A percentile compares a stretch with the other conserved stretches of the same genome.
These are phyloP conservation scores for Pangasius djambal DNA, from an alignment of 2,797 vertebrate species.

Conservation along the genomic window DNA sequence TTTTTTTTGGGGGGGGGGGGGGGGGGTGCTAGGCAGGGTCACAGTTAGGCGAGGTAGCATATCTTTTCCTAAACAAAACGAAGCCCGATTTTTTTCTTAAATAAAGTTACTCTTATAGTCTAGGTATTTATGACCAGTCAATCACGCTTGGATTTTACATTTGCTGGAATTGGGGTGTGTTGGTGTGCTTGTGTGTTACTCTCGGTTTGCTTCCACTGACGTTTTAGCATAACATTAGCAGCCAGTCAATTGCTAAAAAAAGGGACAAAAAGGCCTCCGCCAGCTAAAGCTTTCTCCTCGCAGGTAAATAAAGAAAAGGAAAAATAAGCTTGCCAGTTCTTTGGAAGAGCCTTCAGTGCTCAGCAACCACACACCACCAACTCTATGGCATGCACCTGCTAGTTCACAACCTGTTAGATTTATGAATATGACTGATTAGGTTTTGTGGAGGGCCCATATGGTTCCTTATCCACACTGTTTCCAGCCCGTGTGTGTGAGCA, in stretches of 20 bases:
- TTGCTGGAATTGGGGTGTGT: neutral
- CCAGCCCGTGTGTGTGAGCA: neutral
- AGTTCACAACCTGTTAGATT: conserved; percentile 7
- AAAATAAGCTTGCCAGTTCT: conserved; percentile 28
- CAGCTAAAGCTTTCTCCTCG: conserved; percentile 22
- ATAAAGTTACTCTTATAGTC: neutral
- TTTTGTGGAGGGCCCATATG: neutral
- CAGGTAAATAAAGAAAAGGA: conserved; percentile 37
- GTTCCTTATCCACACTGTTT: conserved; percentile 7
- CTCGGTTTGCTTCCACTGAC: conserved; percentile 11
- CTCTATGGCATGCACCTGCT: conserved; percentile 28
- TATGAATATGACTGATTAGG: conserved; percentile 24
- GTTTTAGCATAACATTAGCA: conserved; percentile 37
- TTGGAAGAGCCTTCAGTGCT: conserved; percentile 7
- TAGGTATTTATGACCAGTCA: neutral
- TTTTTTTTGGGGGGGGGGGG: neutral
- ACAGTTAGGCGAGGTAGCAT: too few relatives aligned
- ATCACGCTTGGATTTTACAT: neutral
- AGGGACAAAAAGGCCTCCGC: conserved; percentile 28
- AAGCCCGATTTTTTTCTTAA: neutral
- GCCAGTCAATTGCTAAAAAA: conserved; percentile 30
- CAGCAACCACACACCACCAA: conserved; percentile 3
- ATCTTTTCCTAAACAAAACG: neutral
- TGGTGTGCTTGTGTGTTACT: conserved; percentile 8
- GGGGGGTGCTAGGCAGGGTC: too few relatives aligned